A percentile compares a stretch with the other conserved stretches of the same genome.
These are phyloP conservation scores for Drosophila albomicans DNA, from an alignment of 1,140 invertebrate genomes.

Conservation along the genomic window DNA sequence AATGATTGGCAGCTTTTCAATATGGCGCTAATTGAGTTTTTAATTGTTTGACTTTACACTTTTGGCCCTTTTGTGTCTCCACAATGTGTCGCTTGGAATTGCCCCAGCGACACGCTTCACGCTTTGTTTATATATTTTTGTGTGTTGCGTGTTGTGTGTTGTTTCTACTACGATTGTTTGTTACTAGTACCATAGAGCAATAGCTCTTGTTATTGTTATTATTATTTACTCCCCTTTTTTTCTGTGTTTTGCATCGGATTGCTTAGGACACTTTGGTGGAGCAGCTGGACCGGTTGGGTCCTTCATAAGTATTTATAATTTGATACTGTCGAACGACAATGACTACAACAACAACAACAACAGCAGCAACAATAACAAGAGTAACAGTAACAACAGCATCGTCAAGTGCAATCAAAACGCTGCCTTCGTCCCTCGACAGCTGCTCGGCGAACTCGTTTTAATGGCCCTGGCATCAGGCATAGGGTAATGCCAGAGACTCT, in stretches of 20 bases:
- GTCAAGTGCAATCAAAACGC: slow-evolving; percentile 67
- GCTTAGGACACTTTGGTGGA: background rate
- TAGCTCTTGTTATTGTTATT: slow-evolving; percentile 5
- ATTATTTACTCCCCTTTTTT: slow-evolving; percentile 17
- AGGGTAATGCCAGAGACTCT: slow-evolving; percentile 14
- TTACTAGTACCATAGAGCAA: background rate
- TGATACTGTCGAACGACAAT: slow-evolving; percentile 50
- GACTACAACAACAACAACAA: slow-evolving; percentile 16
- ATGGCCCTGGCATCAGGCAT: slow-evolving; percentile 43
- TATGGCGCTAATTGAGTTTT: slow-evolving; percentile 83
- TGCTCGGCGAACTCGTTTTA: slow-evolving; percentile 63
- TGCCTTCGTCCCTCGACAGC: slow-evolving; percentile 24
- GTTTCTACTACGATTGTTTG: background rate
- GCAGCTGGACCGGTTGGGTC: slow-evolving; percentile 6
- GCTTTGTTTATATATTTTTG: slow-evolving; percentile 23
- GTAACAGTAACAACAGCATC: slow-evolving; percentile 41
- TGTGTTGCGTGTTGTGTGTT: slow-evolving; percentile 7
- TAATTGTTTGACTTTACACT: slow-evolving; percentile 81
- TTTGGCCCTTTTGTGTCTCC: slow-evolving; percentile 54
- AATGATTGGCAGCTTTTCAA: slow-evolving; percentile 82
- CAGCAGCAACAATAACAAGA: slow-evolving; percentile 4
- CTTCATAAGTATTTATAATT: slow-evolving; percentile 67
- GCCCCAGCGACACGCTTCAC: slow-evolving; percentile 39
- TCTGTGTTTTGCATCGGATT: slow-evolving; percentile 1
- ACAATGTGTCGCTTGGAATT: slow-evolving; percentile 40